phyloP scores from a whole-genome alignment of 2,797 vertebrate species.

The Arvicola amphibius region DNA sequence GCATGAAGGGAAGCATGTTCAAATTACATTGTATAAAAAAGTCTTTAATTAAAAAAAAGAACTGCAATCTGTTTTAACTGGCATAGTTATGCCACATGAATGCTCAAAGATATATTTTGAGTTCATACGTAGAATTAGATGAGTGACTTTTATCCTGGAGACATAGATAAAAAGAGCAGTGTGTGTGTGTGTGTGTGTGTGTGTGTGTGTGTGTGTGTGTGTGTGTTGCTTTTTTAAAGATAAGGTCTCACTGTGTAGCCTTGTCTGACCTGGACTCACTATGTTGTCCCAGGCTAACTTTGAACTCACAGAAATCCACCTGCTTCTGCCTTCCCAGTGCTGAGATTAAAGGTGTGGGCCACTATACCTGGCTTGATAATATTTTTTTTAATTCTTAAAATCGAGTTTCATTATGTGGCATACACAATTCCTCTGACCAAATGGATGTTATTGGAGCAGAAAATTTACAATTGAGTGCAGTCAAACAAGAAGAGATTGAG shows the following conservation, averaged over 20 bases:
- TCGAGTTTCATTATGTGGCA: background rate
- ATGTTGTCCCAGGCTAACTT: background rate
- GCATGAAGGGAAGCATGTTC: background rate
- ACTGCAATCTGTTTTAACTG: background rate
- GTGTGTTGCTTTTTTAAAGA: background rate
- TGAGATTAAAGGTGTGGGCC: background rate
- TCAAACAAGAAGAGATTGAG: background rate
- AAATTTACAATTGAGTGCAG: background rate
- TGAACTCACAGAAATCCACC: background rate
- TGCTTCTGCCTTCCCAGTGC: background rate
- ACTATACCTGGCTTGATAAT: background rate
- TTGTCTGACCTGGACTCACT: background rate
- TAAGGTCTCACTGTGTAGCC: background rate
- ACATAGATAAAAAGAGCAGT: background rate
- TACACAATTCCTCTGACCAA: background rate
- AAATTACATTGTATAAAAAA: background rate
- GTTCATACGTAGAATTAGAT: conserved; percentile 38
- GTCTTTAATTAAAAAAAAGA: background rate
- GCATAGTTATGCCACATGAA: background rate
- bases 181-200: background rate
- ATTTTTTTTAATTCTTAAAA: background rate
- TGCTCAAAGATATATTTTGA: background rate
- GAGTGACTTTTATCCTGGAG: conserved; percentile 42
- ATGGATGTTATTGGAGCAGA: background rate
- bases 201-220: background rate